Percentiles rank a stretch among this genome's conserved stretches.
phyloP scores from a whole-genome alignment of 2,888 invertebrate species.

The Alloscopus bannaensis region DNA sequence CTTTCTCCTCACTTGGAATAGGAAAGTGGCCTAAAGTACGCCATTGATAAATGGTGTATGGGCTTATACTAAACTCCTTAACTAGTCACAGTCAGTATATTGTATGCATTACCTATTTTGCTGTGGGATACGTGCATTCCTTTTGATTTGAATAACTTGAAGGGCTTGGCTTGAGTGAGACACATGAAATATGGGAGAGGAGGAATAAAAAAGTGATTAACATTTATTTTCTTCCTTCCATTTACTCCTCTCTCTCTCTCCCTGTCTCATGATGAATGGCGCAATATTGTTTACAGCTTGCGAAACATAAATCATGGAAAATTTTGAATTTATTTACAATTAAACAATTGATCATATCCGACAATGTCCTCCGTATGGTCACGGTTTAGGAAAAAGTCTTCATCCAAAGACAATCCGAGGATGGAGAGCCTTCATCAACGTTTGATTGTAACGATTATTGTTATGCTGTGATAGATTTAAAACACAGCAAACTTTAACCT shows the following conservation, averaged over 20 bases:
- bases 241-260: slow-evolving; percentile 3
- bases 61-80: no score
- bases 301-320: background rate
- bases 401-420: slow-evolving; percentile 4
- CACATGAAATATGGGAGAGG: slow-evolving; percentile 25
- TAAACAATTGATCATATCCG: slow-evolving; percentile 35
- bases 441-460: background rate
- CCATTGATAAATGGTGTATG: slow-evolving; percentile 47
- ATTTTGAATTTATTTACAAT: slow-evolving; percentile 17
- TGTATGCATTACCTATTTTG: no score
- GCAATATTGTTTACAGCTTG: slow-evolving; percentile 5
- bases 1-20: background rate
- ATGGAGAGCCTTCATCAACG: background rate
- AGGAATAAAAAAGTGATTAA: slow-evolving; percentile 17
- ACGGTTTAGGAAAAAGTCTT: slow-evolving; percentile 44
- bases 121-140: no score
- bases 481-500: slow-evolving; percentile 21
- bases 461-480: background rate
- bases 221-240: no score
- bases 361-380: slow-evolving; percentile 29
- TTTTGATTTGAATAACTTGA: no score
- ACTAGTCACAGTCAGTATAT: no score
- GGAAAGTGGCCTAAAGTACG: slow-evolving; percentile 21
- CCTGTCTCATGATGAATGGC: slow-evolving; percentile 8
- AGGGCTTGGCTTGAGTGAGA: slow-evolving; percentile 25